phyloP scores from a whole-genome alignment of 2,888 invertebrate species.

The Tetheella fluctuosa region DNA sequence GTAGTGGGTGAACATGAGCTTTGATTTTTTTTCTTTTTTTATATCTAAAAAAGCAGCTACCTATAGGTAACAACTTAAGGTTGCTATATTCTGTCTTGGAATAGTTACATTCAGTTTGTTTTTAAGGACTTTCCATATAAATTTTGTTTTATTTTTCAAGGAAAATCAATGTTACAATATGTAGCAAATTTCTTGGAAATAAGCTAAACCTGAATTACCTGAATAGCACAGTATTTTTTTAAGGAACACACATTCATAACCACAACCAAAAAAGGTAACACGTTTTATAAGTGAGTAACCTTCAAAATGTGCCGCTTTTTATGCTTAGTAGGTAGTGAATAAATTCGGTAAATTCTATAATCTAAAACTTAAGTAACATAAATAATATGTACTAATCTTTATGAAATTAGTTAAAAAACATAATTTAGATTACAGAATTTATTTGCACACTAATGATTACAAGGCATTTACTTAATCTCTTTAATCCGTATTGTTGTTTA shows the following conservation, averaged over 20 bases:
- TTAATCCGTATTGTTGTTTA: background rate
- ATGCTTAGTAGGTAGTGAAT: too few species aligned
- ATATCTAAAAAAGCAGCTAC: background rate
- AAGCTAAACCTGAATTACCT: background rate
- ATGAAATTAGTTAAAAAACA: too few species aligned
- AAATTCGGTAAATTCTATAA: too few species aligned
- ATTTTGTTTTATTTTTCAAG: too few species aligned
- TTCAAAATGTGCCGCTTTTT: background rate
- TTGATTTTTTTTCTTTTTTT: background rate
- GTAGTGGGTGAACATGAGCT: background rate
- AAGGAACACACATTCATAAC: constrained; percentile 2
- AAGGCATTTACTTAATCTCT: background rate
- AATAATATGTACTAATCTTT: too few species aligned
- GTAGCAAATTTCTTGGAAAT: too few species aligned
- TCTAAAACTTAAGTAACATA: too few species aligned
- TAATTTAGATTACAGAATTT: background rate
- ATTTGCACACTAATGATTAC: background rate
- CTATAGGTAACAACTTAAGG: too few species aligned
- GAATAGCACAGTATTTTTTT: background rate
- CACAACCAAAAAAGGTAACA: background rate
- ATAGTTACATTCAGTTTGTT: too few species aligned
- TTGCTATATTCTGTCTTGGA: too few species aligned
- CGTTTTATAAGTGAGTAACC: background rate
- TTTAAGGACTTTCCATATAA: too few species aligned
- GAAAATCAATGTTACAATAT: too few species aligned